Evolutionary conservation across 1,140 invertebrate genomes (phyloP).

Genomic region (Latrodectus geometricus): DNA sequence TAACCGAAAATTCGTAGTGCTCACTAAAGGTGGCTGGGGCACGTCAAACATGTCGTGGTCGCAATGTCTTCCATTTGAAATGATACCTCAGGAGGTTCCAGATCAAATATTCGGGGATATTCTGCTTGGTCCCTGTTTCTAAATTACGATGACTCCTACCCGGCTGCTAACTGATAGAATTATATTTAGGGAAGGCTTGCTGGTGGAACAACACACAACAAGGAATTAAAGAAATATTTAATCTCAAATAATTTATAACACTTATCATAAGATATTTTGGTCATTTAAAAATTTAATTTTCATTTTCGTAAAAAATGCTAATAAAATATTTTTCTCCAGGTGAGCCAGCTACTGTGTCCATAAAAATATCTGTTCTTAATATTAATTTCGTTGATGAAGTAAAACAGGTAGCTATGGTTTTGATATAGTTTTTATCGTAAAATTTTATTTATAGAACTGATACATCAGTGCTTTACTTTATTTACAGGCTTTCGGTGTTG

Average conservation of each 20-base stretch:
- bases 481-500: constrained; percentile 60
- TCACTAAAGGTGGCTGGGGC: too few relatives aligned
- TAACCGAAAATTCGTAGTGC: too few relatives aligned
- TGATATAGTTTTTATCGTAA: not conserved
- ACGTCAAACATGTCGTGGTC: too few relatives aligned
- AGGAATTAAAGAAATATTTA: too few relatives aligned
- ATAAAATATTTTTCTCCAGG: constrained; percentile 10
- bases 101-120: too few relatives aligned
- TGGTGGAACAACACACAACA: too few relatives aligned
- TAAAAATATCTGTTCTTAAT: constrained; percentile 54
- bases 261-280: not conserved
- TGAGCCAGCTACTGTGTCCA: constrained; percentile 23
- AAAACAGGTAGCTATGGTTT: constrained; percentile 43
- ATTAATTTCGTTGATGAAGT: constrained; percentile 59
- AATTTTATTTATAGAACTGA: not conserved
- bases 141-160: too few relatives aligned
- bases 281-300: not conserved
- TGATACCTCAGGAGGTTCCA: too few relatives aligned
- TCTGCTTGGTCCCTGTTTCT: too few relatives aligned
- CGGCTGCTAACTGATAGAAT: too few relatives aligned
- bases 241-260: not conserved
- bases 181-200: too few relatives aligned
- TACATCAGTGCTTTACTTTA: not conserved
- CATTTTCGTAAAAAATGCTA: not conserved
- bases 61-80: not conserved